Base-by-base conservation (phyloP, 2,888 invertebrate species). In the Dryobota labecula region DNA sequence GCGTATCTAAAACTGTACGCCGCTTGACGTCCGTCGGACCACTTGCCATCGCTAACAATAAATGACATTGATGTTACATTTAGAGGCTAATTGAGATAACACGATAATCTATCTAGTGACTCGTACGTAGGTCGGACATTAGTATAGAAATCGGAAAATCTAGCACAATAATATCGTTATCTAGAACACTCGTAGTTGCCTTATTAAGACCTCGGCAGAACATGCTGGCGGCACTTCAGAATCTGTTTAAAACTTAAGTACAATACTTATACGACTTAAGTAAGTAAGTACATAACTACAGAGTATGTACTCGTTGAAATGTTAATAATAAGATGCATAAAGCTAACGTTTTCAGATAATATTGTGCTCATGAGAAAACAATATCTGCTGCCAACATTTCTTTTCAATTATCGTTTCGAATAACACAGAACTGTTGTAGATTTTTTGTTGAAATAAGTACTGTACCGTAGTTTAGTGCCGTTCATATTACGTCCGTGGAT, bases 401-500 rank as follows among this genome's bases (percentile, higher is more conserved):
- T 76, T 76, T 78, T 74, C 72, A 84, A 84, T 82, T 82, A 84
- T 58, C 49, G 65, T 72, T 68, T 75, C 66, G 49, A 71, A 63
- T 76, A 56, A 64, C 67, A 54, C 41, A 56, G 36, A 58, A 65
- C 58, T 27, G 61, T 57, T 64, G 58, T 70, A 71, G 38, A 54
- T 80, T 76, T 78, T 67, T 77, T 69, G 69, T 73, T 73, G 58
- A 70, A 81, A 70, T 73, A 78, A 78, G 81, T 70, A 75, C 56
- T 49, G 66, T 53, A 60, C 49, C 43, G 53, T 62, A 57, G 53
- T 58, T 33, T 67, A 80, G 54, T 77, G 51, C 36, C 63, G 65
- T 47, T 74, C 68, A 66, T 74, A 78, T 76, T 77, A 61, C 84
- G 86, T 76, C 78, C 73, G 82, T 84, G 82, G 86, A 83, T 82